phyloP scores from a whole-genome alignment of 2,888 invertebrate species.

The Physocephala rufipes region DNA sequence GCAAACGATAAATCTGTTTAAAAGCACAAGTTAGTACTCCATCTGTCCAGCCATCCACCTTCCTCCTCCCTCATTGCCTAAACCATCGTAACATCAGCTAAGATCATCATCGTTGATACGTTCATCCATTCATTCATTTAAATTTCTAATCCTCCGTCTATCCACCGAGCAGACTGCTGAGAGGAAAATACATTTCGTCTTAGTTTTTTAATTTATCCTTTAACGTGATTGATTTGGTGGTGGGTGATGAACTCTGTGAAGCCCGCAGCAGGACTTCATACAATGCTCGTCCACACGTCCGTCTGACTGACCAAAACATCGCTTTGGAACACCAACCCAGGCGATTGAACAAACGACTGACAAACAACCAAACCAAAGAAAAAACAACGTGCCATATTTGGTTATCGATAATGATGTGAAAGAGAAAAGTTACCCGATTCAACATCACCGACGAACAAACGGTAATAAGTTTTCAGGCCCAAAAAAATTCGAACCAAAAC shows the following conservation, averaged over 20 bases:
- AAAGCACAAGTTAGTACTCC: no score
- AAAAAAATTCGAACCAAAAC: not conserved
- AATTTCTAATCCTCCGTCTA: not conserved
- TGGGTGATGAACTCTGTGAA: constrained; percentile 18
- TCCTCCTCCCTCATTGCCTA: no score
- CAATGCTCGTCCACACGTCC: constrained; percentile 14
- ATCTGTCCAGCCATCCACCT: no score
- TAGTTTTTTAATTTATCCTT: not conserved
- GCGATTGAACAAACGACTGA: no score
- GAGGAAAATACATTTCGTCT: no score
- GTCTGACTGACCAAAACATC: constrained; percentile 6
- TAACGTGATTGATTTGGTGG: constrained; percentile 25
- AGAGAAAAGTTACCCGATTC: constrained; percentile 4
- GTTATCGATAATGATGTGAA: constrained; percentile 41
- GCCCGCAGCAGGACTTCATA: no score
- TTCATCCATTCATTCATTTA: no score
- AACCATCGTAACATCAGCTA: no score
- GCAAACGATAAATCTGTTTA: no score
- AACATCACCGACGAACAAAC: not conserved
- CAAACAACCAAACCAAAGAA: not conserved
- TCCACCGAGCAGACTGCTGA: no score
- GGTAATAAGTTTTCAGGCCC: not conserved
- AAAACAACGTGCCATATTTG: constrained; percentile 34
- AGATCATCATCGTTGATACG: no score
- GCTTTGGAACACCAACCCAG: not conserved